phyloP scores from a whole-genome alignment of 2,888 invertebrate species.

The Mythimna albipuncta region DNA sequence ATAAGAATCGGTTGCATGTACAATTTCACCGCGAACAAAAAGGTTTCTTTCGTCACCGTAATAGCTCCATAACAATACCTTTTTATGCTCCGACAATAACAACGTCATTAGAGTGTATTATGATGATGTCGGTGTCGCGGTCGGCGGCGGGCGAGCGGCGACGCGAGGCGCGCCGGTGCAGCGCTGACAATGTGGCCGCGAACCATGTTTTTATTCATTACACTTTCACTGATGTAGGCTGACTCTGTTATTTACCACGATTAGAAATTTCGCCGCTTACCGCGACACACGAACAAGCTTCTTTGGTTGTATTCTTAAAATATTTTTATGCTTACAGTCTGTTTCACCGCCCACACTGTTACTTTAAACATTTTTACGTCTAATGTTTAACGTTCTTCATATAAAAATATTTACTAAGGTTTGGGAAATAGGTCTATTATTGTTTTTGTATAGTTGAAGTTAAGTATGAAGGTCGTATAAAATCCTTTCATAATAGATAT shows the following conservation, averaged over 20 bases:
- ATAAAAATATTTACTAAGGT: slow-evolving; percentile 9
- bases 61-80: slow-evolving; percentile 57
- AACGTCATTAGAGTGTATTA: slow-evolving; percentile 55
- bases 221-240: slow-evolving; percentile 74
- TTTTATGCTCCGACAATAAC: slow-evolving; percentile 59
- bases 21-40: slow-evolving; percentile 55
- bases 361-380: slow-evolving; percentile 1
- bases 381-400: neutral
- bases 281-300: slow-evolving; percentile 67
- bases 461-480: slow-evolving; percentile 23
- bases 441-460: slow-evolving; percentile 3
- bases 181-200: slow-evolving; percentile 66
- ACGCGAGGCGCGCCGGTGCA: slow-evolving; percentile 39
- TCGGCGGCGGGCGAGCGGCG: slow-evolving; percentile 34
- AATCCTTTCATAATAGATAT: slow-evolving; percentile 4
- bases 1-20: slow-evolving; percentile 27
- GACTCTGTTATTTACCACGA: slow-evolving; percentile 68
- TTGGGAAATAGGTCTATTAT: slow-evolving; percentile 5
- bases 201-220: slow-evolving; percentile 73
- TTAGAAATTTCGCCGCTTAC: slow-evolving; percentile 75
- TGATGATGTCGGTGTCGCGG: slow-evolving; percentile 45
- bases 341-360: slow-evolving; percentile 22
- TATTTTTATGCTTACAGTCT: slow-evolving; percentile 39
- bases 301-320: slow-evolving; percentile 72
- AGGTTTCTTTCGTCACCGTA: slow-evolving; percentile 47